Percentiles rank a stretch among this genome's conserved stretches.
Conservation (phyloP, 53 echinoderm and acorn worm genomes). For the Temnopleurus reevesii region DNA sequence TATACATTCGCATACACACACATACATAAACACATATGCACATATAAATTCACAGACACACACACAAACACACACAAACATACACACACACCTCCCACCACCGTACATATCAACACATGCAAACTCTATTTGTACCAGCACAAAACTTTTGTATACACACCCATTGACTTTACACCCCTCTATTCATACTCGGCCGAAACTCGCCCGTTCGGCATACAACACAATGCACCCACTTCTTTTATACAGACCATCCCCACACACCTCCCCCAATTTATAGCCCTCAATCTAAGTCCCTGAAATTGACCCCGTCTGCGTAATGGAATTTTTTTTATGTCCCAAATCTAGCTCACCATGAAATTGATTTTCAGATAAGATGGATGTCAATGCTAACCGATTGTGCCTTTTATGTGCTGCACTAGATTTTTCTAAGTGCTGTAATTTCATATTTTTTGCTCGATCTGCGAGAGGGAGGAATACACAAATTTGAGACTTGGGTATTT, state of each 20-base stretch:
- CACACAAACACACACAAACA: not conserved
- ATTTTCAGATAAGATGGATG: slow-evolving; percentile 25
- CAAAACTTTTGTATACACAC: not conserved
- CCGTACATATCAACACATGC: too few relatives aligned
- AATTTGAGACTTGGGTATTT: not conserved
- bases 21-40: too few relatives aligned
- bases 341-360: slow-evolving; percentile 37
- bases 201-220: not conserved
- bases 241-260: not conserved
- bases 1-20: too few relatives aligned
- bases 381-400: not conserved
- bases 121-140: not conserved
- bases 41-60: too few relatives aligned
- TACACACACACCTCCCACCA: too few relatives aligned
- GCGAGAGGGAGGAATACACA: not conserved
- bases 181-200: not conserved
- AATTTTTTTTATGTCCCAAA: slow-evolving; percentile 3
- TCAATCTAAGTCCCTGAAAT: slow-evolving; percentile 10
- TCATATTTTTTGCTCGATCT: not conserved
- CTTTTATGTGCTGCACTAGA: not conserved
- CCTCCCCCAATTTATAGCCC: slow-evolving; percentile 24
- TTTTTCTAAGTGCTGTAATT: not conserved
- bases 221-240: not conserved
- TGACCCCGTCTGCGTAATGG: slow-evolving; percentile 23
- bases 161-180: not conserved